Percentiles rank a stretch among this genome's conserved stretches.
Conservation (phyloP, 2,888 invertebrate species). For the Dasysyrphus tricinctus region DNA sequence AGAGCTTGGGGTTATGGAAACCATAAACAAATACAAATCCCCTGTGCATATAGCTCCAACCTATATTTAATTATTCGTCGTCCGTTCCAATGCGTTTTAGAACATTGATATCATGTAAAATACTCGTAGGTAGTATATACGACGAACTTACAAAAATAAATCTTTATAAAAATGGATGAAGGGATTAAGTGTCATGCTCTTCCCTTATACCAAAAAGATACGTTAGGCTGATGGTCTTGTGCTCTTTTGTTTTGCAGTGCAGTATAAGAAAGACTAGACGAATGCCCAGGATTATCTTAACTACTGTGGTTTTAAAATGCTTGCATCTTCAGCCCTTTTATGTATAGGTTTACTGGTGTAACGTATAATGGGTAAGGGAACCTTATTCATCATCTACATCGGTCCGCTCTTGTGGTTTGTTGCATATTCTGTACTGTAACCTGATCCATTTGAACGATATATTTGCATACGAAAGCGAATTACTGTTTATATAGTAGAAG, state of each 20-base stretch:
- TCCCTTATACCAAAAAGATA: neutral
- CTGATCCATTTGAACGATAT: conserved; percentile 67
- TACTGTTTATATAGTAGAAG: conserved; percentile 38
- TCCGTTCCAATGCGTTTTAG: neutral
- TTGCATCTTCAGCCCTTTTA: neutral
- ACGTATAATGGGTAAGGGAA: no score
- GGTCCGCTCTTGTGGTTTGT: conserved; percentile 47
- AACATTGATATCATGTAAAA: conserved; percentile 27
- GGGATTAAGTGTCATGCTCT: conserved; percentile 29
- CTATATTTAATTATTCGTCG: conserved; percentile 16
- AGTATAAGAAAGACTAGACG: conserved; percentile 21
- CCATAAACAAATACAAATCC: conserved; percentile 26
- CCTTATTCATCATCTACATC: neutral
- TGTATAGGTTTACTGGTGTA: neutral
- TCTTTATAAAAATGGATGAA: conserved; percentile 27
- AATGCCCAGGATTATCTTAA: conserved; percentile 41
- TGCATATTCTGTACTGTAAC: conserved; percentile 16
- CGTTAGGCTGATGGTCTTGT: conserved; percentile 6
- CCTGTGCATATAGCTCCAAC: conserved; percentile 6
- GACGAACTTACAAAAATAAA: neutral
- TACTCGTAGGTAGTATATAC: neutral
- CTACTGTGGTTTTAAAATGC: conserved; percentile 16
- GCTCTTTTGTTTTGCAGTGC: conserved; percentile 24
- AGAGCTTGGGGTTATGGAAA: conserved; percentile 18
- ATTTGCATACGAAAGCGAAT: conserved; percentile 59